These are phyloP conservation scores for Sycophila sp. DNA, from an alignment of 1,140 invertebrate genomes.

Conservation along the genomic window DNA sequence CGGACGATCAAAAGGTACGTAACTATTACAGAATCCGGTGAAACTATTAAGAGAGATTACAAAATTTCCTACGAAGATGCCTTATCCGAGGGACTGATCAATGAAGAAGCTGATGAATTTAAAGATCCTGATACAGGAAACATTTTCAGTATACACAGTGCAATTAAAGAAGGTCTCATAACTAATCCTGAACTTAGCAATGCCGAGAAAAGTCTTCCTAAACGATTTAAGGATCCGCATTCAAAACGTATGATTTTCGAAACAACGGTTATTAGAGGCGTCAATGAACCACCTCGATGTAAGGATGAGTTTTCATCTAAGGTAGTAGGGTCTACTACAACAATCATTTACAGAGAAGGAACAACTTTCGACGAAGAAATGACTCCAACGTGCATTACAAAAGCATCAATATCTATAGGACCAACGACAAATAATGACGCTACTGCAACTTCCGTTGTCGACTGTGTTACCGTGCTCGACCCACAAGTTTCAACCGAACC, in stretches of 20 bases:
- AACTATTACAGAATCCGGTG: conserved; percentile 74
- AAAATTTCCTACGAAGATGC: conserved; percentile 82
- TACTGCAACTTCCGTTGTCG: no score
- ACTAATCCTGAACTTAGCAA: conserved; percentile 67
- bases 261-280: conserved; percentile 43
- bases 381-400: background rate
- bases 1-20: conserved; percentile 83
- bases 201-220: conserved; percentile 36
- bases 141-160: conserved; percentile 83
- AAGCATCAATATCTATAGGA: background rate
- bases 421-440: no score
- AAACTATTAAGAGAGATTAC: conserved; percentile 69
- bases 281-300: conserved; percentile 42
- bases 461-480: no score
- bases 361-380: background rate
- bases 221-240: conserved; percentile 45
- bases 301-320: conserved; percentile 53
- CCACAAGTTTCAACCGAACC: no score
- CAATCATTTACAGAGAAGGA: background rate
- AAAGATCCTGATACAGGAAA: conserved; percentile 80
- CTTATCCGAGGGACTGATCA: conserved; percentile 80
- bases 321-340: conserved; percentile 34
- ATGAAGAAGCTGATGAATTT: conserved; percentile 82
- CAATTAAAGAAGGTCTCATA: conserved; percentile 77
- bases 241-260: conserved; percentile 50